These are phyloP conservation scores for Ophiodon elongatus DNA, from an alignment of 2,113 vertebrate genomes.

Conservation along the genomic window DNA sequence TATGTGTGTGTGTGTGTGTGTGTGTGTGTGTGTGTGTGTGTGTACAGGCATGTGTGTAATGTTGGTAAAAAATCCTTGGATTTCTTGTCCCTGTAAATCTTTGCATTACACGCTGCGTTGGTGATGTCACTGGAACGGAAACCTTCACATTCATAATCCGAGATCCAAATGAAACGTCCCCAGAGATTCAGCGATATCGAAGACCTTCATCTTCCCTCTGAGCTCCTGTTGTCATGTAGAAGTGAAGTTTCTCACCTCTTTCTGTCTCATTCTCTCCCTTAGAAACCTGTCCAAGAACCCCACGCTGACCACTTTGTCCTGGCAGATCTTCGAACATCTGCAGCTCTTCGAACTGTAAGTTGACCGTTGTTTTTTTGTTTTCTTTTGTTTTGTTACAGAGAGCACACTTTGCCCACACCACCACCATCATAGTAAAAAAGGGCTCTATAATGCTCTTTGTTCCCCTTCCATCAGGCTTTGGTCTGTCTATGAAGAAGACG, in stretches of 20 bases:
- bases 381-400: background rate
- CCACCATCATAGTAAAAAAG: background rate
- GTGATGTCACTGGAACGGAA: background rate
- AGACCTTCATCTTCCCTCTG: background rate
- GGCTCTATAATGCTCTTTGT: background rate
- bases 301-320: constrained; percentile 64
- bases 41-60: background rate
- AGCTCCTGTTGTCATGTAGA: background rate
- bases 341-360: constrained; percentile 78
- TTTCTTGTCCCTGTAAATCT: background rate
- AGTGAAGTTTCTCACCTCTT: background rate
- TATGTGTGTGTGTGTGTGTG: background rate
- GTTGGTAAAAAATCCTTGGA: background rate
- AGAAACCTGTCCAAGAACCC: constrained; percentile 78
- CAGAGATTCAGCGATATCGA: background rate
- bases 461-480: background rate
- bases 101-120: background rate
- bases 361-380: background rate
- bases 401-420: too few species aligned
- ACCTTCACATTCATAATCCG: background rate
- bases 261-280: constrained; percentile 19
- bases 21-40: background rate
- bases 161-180: background rate
- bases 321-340: constrained; percentile 74
- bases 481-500: background rate